These are phyloP conservation scores for Drosophila rufa DNA, from an alignment of 1,140 invertebrate genomes.

Conservation along the genomic window DNA sequence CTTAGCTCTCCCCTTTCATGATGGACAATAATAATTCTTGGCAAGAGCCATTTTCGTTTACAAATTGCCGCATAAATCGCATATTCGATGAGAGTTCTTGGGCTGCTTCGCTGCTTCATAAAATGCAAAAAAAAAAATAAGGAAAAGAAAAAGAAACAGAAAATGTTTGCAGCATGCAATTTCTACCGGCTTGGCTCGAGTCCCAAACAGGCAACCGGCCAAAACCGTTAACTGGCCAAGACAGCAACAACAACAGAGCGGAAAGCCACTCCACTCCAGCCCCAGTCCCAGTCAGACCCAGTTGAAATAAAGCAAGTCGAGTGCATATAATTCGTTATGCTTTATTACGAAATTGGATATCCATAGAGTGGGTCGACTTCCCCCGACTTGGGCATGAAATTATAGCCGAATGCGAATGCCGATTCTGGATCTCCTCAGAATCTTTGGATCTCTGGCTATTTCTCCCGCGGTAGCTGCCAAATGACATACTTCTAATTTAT, in stretches of 20 bases:
- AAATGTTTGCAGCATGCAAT: slow-evolving; percentile 61
- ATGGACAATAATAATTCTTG: slow-evolving; percentile 84
- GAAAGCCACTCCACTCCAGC: neutral
- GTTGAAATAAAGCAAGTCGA: slow-evolving; percentile 81
- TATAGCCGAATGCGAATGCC: slow-evolving; percentile 68
- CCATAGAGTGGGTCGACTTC: slow-evolving; percentile 59
- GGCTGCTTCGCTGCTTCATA: slow-evolving; percentile 44
- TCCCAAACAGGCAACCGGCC: slow-evolving; percentile 47
- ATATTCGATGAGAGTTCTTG: slow-evolving; percentile 81
- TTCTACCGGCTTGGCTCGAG: slow-evolving; percentile 49
- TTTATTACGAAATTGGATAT: slow-evolving; percentile 84
- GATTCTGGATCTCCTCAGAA: slow-evolving; percentile 40
- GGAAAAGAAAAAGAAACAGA: slow-evolving; percentile 15
- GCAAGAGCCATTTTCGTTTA: slow-evolving; percentile 84
- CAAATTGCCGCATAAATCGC: slow-evolving; percentile 84
- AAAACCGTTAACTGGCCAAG: slow-evolving; percentile 77
- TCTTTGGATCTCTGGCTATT: slow-evolving; percentile 29
- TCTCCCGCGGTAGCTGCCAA: slow-evolving; percentile 68
- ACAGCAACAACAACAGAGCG: slow-evolving; percentile 31
- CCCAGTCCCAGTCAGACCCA: slow-evolving; percentile 22
- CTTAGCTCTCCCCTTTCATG: slow-evolving; percentile 56
- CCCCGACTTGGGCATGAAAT: slow-evolving; percentile 63
- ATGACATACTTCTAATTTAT: slow-evolving; percentile 84
- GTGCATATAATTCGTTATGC: slow-evolving; percentile 84
- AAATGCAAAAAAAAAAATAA: slow-evolving; percentile 59